phyloP scores from a whole-genome alignment of 2,797 vertebrate genomes.

The Poeciliopsis infans region DNA sequence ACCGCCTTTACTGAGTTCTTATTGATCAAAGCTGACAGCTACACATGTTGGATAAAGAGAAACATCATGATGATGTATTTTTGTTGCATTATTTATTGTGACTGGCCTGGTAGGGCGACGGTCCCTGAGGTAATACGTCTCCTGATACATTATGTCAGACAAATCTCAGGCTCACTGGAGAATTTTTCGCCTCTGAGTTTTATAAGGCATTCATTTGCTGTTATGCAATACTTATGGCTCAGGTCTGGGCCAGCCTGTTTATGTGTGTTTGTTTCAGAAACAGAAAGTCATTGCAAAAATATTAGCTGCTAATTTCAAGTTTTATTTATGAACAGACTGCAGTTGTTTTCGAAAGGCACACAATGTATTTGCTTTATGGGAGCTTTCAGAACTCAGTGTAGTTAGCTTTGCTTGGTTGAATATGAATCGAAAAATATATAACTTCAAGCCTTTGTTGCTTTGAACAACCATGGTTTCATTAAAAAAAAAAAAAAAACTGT shows the following conservation, averaged over 20 bases:
- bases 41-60: slow-evolving; percentile 81
- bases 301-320: slow-evolving; percentile 50
- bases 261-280: slow-evolving; percentile 12
- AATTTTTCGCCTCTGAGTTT: slow-evolving; percentile 59
- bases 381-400: not conserved
- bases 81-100: slow-evolving; percentile 81
- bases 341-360: slow-evolving; percentile 10
- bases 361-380: slow-evolving; percentile 24
- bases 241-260: slow-evolving; percentile 26
- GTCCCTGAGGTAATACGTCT: slow-evolving; percentile 76
- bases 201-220: slow-evolving; percentile 54
- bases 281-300: slow-evolving; percentile 24
- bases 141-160: slow-evolving; percentile 77
- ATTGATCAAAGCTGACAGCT: slow-evolving; percentile 83
- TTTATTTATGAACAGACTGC: slow-evolving; percentile 49
- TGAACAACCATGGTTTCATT: not conserved
- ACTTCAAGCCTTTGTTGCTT: not conserved
- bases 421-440: not conserved
- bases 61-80: slow-evolving; percentile 79
- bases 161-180: slow-evolving; percentile 63
- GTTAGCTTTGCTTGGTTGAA: not conserved
- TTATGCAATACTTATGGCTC: slow-evolving; percentile 68
- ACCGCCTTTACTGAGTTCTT: slow-evolving; percentile 60
- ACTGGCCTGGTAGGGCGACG: slow-evolving; percentile 63
- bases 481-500: not conserved